Evolutionary conservation across 2,113 vertebrate species (phyloP).

Genomic region (Ancistrus triradiatus): DNA sequence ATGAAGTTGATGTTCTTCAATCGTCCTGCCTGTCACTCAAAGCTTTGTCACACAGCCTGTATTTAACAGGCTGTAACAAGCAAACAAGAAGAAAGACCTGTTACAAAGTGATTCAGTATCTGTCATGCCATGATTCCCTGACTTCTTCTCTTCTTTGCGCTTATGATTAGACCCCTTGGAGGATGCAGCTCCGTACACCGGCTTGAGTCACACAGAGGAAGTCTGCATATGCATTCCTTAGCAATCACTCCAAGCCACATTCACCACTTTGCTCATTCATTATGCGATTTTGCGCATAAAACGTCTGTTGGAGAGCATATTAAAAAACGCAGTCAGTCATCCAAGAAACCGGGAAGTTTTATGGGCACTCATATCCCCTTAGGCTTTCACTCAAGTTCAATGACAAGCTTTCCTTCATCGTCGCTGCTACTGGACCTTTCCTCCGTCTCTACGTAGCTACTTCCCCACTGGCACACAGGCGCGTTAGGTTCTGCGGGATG

Average conservation of each 20-base stretch:
- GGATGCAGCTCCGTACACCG: too few relatives aligned
- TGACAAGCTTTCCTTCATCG: constrained; percentile 71
- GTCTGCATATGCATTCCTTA: constrained; percentile 4
- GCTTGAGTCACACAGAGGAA: constrained; percentile 17
- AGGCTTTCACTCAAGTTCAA: constrained; percentile 56
- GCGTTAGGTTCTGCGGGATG: not conserved
- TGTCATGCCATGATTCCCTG: not conserved
- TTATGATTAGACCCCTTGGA: constrained; percentile 34
- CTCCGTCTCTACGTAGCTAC: constrained; percentile 47
- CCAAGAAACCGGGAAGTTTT: too few relatives aligned
- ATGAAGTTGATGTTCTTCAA: too few relatives aligned
- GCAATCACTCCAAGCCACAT: not conserved
- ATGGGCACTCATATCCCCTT: not conserved
- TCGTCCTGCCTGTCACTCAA: too few relatives aligned
- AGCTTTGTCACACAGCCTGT: too few relatives aligned
- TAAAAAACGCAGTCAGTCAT: too few relatives aligned
- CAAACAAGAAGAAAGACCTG: too few relatives aligned
- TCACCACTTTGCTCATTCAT: not conserved
- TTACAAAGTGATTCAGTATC: too few relatives aligned
- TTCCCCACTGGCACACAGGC: constrained; percentile 33
- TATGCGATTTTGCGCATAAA: too few relatives aligned
- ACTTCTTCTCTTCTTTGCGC: constrained; percentile 4
- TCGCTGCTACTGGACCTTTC: constrained; percentile 69
- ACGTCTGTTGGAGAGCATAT: too few relatives aligned
- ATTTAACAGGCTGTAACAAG: too few relatives aligned